Evolutionary conservation across 2,888 invertebrate species (phyloP), one percentile per base, ranked within the genome.

Genomic region (Kuschelorhynchus macadamiae): DNA sequence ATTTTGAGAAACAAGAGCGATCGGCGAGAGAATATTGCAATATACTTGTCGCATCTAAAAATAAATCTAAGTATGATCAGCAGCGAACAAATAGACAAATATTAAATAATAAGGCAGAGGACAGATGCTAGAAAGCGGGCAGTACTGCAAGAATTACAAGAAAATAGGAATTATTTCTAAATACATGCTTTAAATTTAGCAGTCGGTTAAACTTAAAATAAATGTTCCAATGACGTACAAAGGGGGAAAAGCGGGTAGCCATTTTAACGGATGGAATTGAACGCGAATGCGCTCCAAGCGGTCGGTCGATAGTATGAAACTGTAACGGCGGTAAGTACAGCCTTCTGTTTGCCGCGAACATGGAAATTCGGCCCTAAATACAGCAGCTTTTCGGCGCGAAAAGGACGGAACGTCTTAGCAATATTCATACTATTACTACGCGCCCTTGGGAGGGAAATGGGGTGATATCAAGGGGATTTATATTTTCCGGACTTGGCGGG

Each of bases 261-360:
- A 72, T 72, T 72, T 72, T 72, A 71, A 71, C 61, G 39, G 64
- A 65, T 53, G 50, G 57, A 53, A 59, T 47, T 55, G 30, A 39
- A 66, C 65, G 66, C 59, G 44, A 56, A 50, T 60, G 63, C 36
- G 25, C 57, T 49, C 57, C 55, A 71, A 72, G 72, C 70, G 69
- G 56, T 57, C 67, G 82, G 80, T 81, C 82, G 81, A 81, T 80
- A 80, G 75, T 76, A 74, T 77, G 79, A 77, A 77, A 77, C 78
- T 77, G 75, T 80, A 76, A 78, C 76, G 75, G 73, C 75, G 74
- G 74, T 74, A 75, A 75, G 80, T 77, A 77, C 80, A 77, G 77
- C 80, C 81, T 78, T 77, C 77, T 75, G 75, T 75, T 69, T 70
- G 72, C 68, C 53, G 42, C 25, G 49, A 68, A 71, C 62, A 70